Evolutionary conservation across 1,140 invertebrate species (phyloP).

Genomic region (Formica selysi): DNA sequence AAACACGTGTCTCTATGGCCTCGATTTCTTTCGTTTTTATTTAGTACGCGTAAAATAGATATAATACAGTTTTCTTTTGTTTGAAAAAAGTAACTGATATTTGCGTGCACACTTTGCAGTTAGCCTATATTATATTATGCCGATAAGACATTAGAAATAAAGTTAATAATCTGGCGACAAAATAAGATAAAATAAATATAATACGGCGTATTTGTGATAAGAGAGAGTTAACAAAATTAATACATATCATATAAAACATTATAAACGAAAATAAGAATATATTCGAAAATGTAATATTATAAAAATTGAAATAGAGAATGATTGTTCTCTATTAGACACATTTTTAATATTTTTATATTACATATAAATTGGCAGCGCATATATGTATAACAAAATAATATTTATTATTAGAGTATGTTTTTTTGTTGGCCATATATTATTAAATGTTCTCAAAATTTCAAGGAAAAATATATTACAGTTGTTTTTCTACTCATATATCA

Average conservation of each 20-base stretch:
- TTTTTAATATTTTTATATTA: not conserved
- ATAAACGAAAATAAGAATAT: not conserved
- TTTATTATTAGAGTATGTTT: not conserved
- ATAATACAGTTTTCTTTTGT: not conserved
- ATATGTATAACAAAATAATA: not conserved
- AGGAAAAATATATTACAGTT: not conserved
- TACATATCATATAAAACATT: not conserved
- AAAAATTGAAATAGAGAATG: not conserved
- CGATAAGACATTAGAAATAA: constrained; percentile 17
- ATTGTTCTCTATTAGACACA: not conserved
- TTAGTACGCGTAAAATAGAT: not conserved
- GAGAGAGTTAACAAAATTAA: not conserved
- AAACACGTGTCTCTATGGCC: not conserved
- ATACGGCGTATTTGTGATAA: not conserved
- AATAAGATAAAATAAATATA: constrained; percentile 25
- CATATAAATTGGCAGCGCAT: not conserved
- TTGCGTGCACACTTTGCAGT: not conserved
- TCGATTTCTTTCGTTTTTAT: not conserved
- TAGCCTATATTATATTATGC: not conserved
- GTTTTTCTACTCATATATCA: not conserved
- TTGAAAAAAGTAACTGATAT: constrained; percentile 8
- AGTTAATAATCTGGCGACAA: constrained; percentile 11
- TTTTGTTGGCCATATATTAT: not conserved
- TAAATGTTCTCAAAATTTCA: constrained; percentile 1
- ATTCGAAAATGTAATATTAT: not conserved